A percentile compares a stretch with the other conserved stretches of the same genome.
phyloP scores from a whole-genome alignment of 1,140 invertebrate species.

The Drosophila ironensis region DNA sequence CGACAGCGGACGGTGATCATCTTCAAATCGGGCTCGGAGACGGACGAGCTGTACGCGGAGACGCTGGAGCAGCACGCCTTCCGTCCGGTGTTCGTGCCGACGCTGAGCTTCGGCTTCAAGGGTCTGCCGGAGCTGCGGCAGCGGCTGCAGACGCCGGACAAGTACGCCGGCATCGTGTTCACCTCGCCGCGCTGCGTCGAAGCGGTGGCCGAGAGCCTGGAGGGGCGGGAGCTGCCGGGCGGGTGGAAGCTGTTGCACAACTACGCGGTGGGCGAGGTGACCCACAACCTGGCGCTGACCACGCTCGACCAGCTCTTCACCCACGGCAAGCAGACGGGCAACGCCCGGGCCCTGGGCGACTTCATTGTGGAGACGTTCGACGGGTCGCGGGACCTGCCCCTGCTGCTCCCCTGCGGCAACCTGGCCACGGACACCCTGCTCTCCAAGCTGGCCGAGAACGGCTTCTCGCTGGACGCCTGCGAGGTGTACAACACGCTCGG shows the following conservation, averaged over 20 bases:
- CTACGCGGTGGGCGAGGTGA: constrained; percentile 83
- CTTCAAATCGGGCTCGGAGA: constrained; percentile 84
- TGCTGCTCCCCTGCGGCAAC: constrained; percentile 84
- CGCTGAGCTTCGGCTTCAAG: constrained; percentile 83
- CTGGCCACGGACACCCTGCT: constrained; percentile 83
- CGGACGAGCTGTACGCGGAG: constrained; percentile 83
- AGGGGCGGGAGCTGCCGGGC: constrained; percentile 75
- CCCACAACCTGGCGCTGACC: constrained; percentile 81
- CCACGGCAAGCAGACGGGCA: constrained; percentile 82
- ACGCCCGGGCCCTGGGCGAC: constrained; percentile 83
- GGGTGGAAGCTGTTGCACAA: constrained; percentile 83
- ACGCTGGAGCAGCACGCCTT: constrained; percentile 82
- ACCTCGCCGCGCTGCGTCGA: constrained; percentile 84
- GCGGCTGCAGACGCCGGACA: constrained; percentile 77
- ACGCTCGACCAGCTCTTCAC: constrained; percentile 82
- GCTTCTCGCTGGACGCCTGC: constrained; percentile 82
- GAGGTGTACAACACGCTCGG: constrained; percentile 84
- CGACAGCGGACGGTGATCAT: constrained; percentile 82
- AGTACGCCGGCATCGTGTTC: constrained; percentile 83
- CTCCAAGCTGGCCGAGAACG: constrained; percentile 76
- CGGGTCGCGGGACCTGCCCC: constrained; percentile 69
- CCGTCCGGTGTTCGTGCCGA: constrained; percentile 83
- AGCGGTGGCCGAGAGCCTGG: constrained; percentile 82
- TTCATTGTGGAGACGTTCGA: constrained; percentile 82
- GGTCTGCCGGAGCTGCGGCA: constrained; percentile 79